phyloP scores from a whole-genome alignment of 2,797 vertebrate species.

The Sebastes melanostomus region DNA sequence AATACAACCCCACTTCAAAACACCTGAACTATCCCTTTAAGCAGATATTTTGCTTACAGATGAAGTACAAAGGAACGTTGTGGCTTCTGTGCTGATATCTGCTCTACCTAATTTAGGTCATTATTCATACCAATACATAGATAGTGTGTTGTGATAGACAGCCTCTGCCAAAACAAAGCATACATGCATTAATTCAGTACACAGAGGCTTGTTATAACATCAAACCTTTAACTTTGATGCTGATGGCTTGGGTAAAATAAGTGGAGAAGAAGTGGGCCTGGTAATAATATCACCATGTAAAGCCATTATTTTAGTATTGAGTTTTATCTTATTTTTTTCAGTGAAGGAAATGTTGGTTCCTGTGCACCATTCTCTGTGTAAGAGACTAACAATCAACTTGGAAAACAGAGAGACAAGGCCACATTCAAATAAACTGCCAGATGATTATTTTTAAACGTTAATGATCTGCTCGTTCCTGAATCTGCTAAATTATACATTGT shows the following conservation, averaged over 20 bases:
- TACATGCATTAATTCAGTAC: background rate
- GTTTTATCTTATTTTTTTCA: background rate
- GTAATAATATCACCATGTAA: background rate
- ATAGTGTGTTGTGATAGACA: background rate
- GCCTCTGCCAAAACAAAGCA: background rate
- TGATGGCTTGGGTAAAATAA: background rate
- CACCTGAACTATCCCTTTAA: too few relatives aligned
- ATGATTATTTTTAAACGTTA: constrained; percentile 10
- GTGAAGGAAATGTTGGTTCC: background rate
- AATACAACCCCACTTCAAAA: too few relatives aligned
- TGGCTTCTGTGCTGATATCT: too few relatives aligned
- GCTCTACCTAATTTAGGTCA: background rate
- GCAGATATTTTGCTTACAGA: too few relatives aligned
- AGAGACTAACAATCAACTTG: background rate
- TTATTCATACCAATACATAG: background rate
- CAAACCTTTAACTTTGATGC: background rate
- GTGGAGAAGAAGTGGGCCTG: background rate
- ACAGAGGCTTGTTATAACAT: background rate
- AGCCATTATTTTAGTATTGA: background rate
- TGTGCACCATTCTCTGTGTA: background rate
- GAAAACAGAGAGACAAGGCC: constrained; percentile 1
- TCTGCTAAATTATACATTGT: background rate
- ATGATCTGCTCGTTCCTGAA: background rate
- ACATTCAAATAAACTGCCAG: background rate
- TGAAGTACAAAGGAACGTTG: too few relatives aligned